These are phyloP conservation scores for Sympetrum striolatum DNA, from an alignment of 2,888 invertebrate genomes.

Conservation along the genomic window DNA sequence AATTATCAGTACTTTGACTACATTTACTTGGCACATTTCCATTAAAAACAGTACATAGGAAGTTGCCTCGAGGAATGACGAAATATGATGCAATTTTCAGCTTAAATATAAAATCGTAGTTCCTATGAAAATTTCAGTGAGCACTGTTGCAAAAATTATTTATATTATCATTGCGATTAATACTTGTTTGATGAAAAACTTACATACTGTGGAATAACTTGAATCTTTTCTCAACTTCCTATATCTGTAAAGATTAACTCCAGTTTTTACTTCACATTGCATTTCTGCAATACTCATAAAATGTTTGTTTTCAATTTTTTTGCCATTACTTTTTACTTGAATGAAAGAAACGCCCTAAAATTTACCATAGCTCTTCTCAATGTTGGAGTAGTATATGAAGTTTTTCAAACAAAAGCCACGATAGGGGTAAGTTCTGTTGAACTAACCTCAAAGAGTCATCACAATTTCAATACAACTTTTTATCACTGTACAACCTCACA, in stretches of 20 bases:
- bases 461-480: constrained; percentile 40
- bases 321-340: constrained; percentile 15
- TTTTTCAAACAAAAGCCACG: constrained; percentile 25
- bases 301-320: constrained; percentile 4
- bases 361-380: constrained; percentile 25
- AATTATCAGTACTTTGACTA: background rate
- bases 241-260: constrained; percentile 9
- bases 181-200: constrained; percentile 30
- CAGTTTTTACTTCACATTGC: constrained; percentile 21
- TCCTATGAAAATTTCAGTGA: constrained; percentile 25
- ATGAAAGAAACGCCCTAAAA: constrained; percentile 27
- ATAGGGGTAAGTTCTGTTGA: constrained; percentile 6
- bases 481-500: constrained; percentile 39
- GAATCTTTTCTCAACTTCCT: constrained; percentile 23
- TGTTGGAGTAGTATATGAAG: constrained; percentile 1
- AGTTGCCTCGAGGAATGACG: background rate
- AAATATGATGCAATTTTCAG: constrained; percentile 4
- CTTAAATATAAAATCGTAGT: background rate
- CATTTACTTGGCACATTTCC: constrained; percentile 6
- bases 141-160: constrained; percentile 28
- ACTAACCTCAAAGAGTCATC: constrained; percentile 23
- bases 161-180: constrained; percentile 12
- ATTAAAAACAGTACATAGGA: constrained; percentile 9
- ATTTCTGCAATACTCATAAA: constrained; percentile 23
- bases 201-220: constrained; percentile 37